Evolutionary conservation across 2,797 vertebrate genomes (phyloP).

Genomic region (Ptychobarbus kaznakovi): DNA sequence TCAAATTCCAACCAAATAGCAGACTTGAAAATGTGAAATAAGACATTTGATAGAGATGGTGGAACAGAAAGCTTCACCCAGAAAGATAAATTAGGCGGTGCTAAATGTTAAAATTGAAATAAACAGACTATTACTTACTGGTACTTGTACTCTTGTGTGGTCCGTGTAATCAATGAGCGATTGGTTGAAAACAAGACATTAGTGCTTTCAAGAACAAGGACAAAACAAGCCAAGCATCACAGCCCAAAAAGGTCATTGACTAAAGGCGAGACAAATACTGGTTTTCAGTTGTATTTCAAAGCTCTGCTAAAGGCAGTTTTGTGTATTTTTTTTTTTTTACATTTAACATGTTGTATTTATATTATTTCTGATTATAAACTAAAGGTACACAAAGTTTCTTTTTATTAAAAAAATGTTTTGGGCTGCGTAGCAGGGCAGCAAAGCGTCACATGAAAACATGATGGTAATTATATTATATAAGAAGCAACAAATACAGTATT

Average conservation of each 20-base stretch:
- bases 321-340: neutral
- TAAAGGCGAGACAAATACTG: neutral
- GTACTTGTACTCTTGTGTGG: constrained; percentile 82
- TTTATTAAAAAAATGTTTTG: constrained; percentile 57
- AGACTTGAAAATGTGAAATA: constrained; percentile 62
- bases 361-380: neutral
- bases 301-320: too few relatives aligned
- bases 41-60: constrained; percentile 64
- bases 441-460: constrained; percentile 82
- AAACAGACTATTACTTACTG: constrained; percentile 85
- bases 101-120: constrained; percentile 62
- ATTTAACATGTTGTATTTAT: neutral
- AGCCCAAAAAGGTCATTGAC: constrained; percentile 67
- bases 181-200: constrained; percentile 91
- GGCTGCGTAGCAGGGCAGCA: constrained; percentile 75
- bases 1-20: constrained; percentile 60
- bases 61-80: constrained; percentile 64
- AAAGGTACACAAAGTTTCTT: neutral
- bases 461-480: constrained; percentile 77
- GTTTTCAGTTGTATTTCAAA: neutral
- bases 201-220: constrained; percentile 85
- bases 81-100: constrained; percentile 68
- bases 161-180: constrained; percentile 86
- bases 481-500: constrained; percentile 70
- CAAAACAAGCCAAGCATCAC: constrained; percentile 81